phyloP scores from a whole-genome alignment of 2,888 invertebrate species.

The Drosophila nr. medialis region DNA sequence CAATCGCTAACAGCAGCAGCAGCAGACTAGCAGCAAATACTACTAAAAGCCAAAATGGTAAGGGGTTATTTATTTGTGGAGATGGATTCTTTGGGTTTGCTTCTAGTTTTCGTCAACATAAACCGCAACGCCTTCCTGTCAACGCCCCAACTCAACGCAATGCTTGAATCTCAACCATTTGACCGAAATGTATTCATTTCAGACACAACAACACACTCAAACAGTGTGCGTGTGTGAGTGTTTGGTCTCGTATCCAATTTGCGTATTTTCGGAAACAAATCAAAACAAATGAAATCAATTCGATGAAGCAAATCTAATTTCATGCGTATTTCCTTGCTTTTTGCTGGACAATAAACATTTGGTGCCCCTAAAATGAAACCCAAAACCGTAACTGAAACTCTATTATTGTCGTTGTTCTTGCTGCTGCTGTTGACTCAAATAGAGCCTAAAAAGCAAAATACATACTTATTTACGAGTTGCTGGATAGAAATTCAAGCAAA shows the following conservation, averaged over 20 bases:
- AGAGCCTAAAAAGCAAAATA: conserved; percentile 35
- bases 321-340: conserved; percentile 76
- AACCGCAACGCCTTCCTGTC: conserved; percentile 63
- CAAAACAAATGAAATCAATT: conserved; percentile 78
- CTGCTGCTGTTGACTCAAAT: conserved; percentile 24
- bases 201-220: conserved; percentile 28
- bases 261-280: conserved; percentile 77
- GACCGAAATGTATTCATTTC: conserved; percentile 76
- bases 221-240: conserved; percentile 29
- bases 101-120: conserved; percentile 62
- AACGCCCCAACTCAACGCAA: conserved; percentile 41
- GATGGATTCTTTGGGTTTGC: conserved; percentile 1
- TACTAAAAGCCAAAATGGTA: conserved; percentile 61
- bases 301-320: conserved; percentile 78
- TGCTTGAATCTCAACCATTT: conserved; percentile 56
- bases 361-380: conserved; percentile 51
- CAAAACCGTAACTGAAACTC: conserved; percentile 36
- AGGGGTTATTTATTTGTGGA: not conserved
- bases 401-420: conserved; percentile 18
- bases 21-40: conserved; percentile 43
- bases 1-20: conserved; percentile 50
- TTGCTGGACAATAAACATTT: conserved; percentile 70
- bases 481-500: conserved; percentile 39
- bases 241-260: conserved; percentile 70
- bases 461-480: conserved; percentile 58